Evolutionary conservation across 2,113 vertebrate genomes (phyloP).

Genomic region (Clarias gariepinus): DNA sequence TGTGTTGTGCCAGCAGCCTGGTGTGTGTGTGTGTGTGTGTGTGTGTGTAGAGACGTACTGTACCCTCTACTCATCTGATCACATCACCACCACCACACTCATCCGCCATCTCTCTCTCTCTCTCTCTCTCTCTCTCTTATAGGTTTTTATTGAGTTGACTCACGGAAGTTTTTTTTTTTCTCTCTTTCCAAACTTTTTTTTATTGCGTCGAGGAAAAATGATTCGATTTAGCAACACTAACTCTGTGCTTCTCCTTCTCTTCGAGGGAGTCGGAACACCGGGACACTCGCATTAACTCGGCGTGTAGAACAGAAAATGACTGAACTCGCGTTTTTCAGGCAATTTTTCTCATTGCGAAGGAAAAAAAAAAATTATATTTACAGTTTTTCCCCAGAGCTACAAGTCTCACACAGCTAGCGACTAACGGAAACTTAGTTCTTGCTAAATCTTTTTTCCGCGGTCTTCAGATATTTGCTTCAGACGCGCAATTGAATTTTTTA

Average conservation of each 20-base stretch:
- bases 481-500: not conserved
- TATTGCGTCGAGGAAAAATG: not conserved
- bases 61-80: slow-evolving; percentile 8
- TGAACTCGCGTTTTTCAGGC: not conserved
- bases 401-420: not conserved
- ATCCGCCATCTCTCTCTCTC: not conserved
- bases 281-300: not conserved
- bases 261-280: not conserved
- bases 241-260: slow-evolving; percentile 5
- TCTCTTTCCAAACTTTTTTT: not conserved
- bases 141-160: slow-evolving; percentile 12
- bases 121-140: not conserved
- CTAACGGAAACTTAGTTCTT: not conserved
- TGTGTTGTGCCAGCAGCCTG: slow-evolving; percentile 37
- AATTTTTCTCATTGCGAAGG: not conserved
- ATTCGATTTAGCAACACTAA: not conserved
- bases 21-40: slow-evolving; percentile 29
- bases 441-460: not conserved
- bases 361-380: not conserved
- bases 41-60: not conserved
- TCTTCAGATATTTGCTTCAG: not conserved
- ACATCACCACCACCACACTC: not conserved
- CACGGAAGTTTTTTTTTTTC: not conserved
- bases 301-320: not conserved
- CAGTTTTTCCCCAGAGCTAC: not conserved